A percentile compares a stretch with the other conserved stretches of the same genome.
These are phyloP conservation scores for Anabas testudineus DNA, from an alignment of 2,797 vertebrate genomes.

Conservation along the genomic window DNA sequence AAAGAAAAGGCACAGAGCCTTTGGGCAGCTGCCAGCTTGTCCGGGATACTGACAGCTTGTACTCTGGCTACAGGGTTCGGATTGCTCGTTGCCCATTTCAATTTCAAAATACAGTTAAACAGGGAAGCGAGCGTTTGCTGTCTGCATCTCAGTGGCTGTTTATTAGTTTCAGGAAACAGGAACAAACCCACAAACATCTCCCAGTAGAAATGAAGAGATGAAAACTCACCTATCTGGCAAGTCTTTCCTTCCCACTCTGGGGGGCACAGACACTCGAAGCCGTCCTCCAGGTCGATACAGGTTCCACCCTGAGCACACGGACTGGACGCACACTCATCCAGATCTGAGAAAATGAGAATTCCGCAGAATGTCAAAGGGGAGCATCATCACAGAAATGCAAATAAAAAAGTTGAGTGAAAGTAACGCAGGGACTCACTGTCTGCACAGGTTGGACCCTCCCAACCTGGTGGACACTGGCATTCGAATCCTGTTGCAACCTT, in stretches of 20 bases:
- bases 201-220: neutral
- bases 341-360: constrained; percentile 86
- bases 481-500: constrained; percentile 90
- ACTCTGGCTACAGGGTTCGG: constrained; percentile 42
- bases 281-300: constrained; percentile 90
- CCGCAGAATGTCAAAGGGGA: no score
- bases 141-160: neutral
- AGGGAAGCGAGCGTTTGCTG: constrained; percentile 22
- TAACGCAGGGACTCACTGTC: constrained; percentile 82
- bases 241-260: constrained; percentile 95
- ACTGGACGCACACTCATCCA: constrained; percentile 91
- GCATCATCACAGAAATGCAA: no score
- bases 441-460: constrained; percentile 93
- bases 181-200: constrained; percentile 5
- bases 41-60: constrained; percentile 57
- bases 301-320: constrained; percentile 93
- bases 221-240: constrained; percentile 91
- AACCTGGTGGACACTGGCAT: constrained; percentile 92
- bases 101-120: constrained; percentile 36
- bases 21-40: constrained; percentile 58
- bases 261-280: constrained; percentile 95
- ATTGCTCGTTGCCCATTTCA: constrained; percentile 48
- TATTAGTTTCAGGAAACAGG: constrained; percentile 20
- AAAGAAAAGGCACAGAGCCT: neutral
- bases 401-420: neutral